These are phyloP conservation scores for Drosophila quinaria DNA, from an alignment of 2,888 invertebrate species.

Conservation along the genomic window DNA sequence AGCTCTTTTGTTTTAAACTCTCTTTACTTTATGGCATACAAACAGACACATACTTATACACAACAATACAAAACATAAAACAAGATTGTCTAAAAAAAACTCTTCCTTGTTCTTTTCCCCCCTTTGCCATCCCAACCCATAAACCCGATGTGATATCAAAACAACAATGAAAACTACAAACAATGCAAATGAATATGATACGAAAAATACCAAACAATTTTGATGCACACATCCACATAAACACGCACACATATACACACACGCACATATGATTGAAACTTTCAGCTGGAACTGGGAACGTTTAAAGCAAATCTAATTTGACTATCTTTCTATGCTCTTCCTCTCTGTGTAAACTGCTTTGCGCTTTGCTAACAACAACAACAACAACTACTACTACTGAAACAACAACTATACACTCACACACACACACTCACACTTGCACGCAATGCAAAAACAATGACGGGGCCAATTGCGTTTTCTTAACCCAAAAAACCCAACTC, in stretches of 20 bases:
- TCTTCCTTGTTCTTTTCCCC: slow-evolving; percentile 39
- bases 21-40: slow-evolving; percentile 41
- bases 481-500: slow-evolving; percentile 42
- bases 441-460: slow-evolving; percentile 51
- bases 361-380: slow-evolving; percentile 44
- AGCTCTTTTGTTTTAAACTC: slow-evolving; percentile 55
- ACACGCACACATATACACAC: slow-evolving; percentile 14
- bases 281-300: slow-evolving; percentile 85
- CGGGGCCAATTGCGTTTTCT: slow-evolving; percentile 50
- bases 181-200: slow-evolving; percentile 67
- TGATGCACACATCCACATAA: slow-evolving; percentile 22
- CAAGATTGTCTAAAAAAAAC: slow-evolving; percentile 34
- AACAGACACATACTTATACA: slow-evolving; percentile 18
- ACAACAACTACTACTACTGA: slow-evolving; percentile 23
- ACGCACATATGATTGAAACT: slow-evolving; percentile 53
- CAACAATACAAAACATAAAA: slow-evolving; percentile 29
- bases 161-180: slow-evolving; percentile 69
- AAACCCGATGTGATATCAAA: slow-evolving; percentile 42
- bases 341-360: slow-evolving; percentile 43
- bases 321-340: slow-evolving; percentile 70
- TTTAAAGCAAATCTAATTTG: slow-evolving; percentile 86
- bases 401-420: slow-evolving; percentile 41
- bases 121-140: slow-evolving; percentile 2
- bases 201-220: slow-evolving; percentile 31
- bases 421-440: slow-evolving; percentile 35